Base-by-base conservation (phyloP, 2,113 vertebrate genomes). In the Zosterops borbonicus region DNA sequence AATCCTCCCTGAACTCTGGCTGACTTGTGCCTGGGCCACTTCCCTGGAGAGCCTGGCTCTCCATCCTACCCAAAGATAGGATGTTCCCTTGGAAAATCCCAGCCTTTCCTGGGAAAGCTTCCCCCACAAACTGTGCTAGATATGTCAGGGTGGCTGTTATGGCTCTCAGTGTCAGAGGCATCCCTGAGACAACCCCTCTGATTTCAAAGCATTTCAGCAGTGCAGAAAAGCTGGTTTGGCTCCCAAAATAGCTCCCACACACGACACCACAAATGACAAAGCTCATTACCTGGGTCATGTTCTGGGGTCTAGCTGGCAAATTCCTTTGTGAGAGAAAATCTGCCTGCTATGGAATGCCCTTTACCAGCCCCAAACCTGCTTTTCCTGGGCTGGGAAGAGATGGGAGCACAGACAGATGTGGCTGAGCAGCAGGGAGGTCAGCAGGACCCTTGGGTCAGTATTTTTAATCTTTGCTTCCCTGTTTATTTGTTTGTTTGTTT, bases 201-300 rank as follows among this genome's bases (percentile, higher is more conserved):
- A 92, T 74, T 75, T 95, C 73, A 92, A 82, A 96, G 93, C 87
- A 2, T 60, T 75, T 55, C 73, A 52, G 64, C 56, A 46, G 52
- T 5, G 4, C 56, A 74, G 28, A 19, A 67, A 81, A 91, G 84
- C 87, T 71, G 37, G 59, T 84, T 71, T 6, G 6, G 29, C 56
- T 96, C 81, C 81, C 77, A 78, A 12, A 94, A 84, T 12, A 92
- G 23, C 84, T 95, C 33, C 81, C 0, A 7, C 87, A 70, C 2
- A 0, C 0, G 1, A 52, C 0, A 2, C 20, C 8, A 8, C 4
- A 1, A 75, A 71, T 55, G 84, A 47, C 88, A 94, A 88, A 94
- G 83, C 92, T 94, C 78, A 65, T 96, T 93, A 87, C 78, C 53
- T 59, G 63, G 76, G 79, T 93, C 80, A 52, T 0, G 1, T 96